Evolutionary conservation across 2,113 vertebrate genomes (phyloP), one percentile per base, ranked within the genome.

Genomic region (Sigmodon hispidus): DNA sequence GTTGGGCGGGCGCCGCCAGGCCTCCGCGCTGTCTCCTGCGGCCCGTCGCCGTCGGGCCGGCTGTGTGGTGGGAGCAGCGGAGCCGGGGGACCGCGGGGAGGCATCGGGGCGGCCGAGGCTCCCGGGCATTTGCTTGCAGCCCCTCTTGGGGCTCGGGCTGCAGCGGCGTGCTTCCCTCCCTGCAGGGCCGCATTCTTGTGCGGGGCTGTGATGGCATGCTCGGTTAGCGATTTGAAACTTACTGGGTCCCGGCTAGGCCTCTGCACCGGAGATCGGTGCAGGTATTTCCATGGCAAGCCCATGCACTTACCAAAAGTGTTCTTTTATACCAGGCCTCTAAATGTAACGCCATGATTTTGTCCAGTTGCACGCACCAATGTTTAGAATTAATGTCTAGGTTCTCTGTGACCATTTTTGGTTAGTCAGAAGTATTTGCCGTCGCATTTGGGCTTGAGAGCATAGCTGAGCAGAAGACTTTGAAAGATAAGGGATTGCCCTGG

Each of bases 301-400:
- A 40, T 24, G 50, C 72, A 80, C 83, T 91, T 80, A 81, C 57
- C 80, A n/a, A 57, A 91, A 94, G 79, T 55, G 73, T n/a, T 75
- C 73, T 94, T 94, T 94, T 94, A 93, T 94, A 94, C 89, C 92
- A 67, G 93, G 90, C 96, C 79, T 94, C 24, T 50, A 81, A 40
- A 87, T 73, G 45, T n/a, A 67, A 1, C 24, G 69, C 34, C 36
- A 0, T 40, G 91, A 52, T 89, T 84, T 79, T 87, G 96, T 61
- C 70, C 87, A 17, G 16, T 84, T 40, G 67, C n/a, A 19, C 55
- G 7, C 83, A 29, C 19, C 31, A 11, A 17, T 73, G 73, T 87
- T 92, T 88, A 87, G 91, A 79, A 69, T 91, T 86, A 85, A 93
- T 45, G 90, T 77, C 70, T 81, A 91, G 65, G 65, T 93, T 94